Conservation (phyloP, 2,797 vertebrate species). For the Lacerta agilis region DNA sequence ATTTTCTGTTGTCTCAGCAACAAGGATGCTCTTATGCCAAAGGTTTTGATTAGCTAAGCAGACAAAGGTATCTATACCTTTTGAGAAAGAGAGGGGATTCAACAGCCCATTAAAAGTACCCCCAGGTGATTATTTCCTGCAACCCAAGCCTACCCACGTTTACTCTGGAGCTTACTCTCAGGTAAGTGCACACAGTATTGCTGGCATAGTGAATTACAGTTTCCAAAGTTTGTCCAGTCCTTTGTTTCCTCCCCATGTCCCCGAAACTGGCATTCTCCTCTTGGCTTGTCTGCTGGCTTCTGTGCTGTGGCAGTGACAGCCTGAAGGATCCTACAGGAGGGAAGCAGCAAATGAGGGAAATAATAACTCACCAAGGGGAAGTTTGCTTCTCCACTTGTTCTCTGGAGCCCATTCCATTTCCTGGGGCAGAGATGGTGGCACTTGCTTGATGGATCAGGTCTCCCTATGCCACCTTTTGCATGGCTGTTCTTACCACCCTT, state of each 20-base stretch:
- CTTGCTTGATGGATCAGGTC: no score
- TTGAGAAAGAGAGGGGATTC: neutral
- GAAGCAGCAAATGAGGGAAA: neutral
- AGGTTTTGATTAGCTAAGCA: rapidly evolving
- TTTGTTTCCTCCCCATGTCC: no score
- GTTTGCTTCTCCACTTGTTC: neutral
- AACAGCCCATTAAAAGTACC: neutral
- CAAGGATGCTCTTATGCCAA: rapidly evolving
- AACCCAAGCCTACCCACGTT: neutral
- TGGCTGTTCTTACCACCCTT: no score
- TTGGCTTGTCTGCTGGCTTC: rapidly evolving
- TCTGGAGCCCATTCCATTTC: neutral
- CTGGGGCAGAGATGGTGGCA: no score
- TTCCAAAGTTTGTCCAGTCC: rapidly evolving
- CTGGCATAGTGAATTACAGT: rapidly evolving
- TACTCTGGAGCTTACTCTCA: neutral
- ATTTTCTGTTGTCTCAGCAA: neutral
- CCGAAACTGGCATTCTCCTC: rapidly evolving
- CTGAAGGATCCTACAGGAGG: constrained; percentile 16
- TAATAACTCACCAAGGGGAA: constrained; percentile 17
- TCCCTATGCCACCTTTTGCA: no score
- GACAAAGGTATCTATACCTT: rapidly evolving
- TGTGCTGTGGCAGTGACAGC: neutral
- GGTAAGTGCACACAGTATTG: neutral
- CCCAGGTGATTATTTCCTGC: rapidly evolving